Percentiles rank a stretch among this genome's conserved stretches.
Conservation (phyloP, 1,140 invertebrate genomes). For the Drosophila murphyi region DNA sequence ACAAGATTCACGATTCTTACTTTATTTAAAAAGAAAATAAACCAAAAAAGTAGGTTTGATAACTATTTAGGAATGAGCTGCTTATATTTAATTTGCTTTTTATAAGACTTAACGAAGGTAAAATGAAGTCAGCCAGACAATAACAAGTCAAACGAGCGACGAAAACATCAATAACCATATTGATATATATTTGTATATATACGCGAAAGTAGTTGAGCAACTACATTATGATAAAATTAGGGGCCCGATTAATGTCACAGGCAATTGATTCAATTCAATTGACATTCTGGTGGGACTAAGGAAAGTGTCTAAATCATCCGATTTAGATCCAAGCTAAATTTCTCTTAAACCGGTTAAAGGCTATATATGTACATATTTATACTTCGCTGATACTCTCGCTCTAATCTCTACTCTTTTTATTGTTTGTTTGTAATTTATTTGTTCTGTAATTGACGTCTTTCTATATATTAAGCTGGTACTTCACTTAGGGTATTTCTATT, state of each 20-base stretch:
- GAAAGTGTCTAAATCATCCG: conserved; percentile 26
- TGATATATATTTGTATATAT: background rate
- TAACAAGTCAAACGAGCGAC: too few relatives aligned
- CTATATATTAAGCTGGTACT: background rate
- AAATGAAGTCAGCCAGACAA: too few relatives aligned
- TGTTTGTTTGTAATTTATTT: background rate
- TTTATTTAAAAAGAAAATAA: too few relatives aligned
- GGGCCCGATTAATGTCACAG: conserved; percentile 10
- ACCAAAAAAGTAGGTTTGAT: background rate
- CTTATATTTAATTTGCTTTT: too few relatives aligned
- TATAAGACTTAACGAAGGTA: too few relatives aligned
- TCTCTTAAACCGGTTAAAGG: conserved; percentile 35
- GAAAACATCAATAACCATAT: too few relatives aligned
- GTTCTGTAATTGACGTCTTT: background rate
- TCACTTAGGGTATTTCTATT: background rate
- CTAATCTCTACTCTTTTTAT: background rate
- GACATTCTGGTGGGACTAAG: background rate
- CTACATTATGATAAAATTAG: conserved; percentile 30
- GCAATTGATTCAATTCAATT: background rate
- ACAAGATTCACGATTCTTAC: too few relatives aligned
- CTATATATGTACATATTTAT: background rate
- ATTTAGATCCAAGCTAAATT: conserved; percentile 22
- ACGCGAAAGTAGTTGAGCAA: conserved; percentile 23
- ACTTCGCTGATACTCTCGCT: background rate
- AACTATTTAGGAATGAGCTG: too few relatives aligned